These are phyloP conservation scores for Scaptomyza hsui DNA, from an alignment of 1,140 invertebrate species.

Conservation along the genomic window DNA sequence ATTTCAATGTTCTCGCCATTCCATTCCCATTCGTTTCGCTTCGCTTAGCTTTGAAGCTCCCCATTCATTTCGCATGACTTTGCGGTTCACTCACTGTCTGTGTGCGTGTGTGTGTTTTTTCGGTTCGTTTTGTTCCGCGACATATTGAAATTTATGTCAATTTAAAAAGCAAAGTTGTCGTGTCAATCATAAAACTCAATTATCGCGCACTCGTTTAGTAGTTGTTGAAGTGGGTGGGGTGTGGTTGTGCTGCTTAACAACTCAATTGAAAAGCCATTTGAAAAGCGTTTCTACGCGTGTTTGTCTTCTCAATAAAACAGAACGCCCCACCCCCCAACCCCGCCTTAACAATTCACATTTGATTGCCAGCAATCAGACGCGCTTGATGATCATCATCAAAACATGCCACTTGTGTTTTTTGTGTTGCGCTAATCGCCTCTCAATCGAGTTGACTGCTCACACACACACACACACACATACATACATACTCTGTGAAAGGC, in stretches of 20 bases:
- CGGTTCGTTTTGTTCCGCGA: conserved; percentile 43
- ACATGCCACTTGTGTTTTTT: conserved; percentile 77
- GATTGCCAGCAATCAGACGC: conserved; percentile 78
- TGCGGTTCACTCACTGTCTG: too few relatives aligned
- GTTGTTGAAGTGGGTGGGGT: not conserved
- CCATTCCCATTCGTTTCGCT: not conserved
- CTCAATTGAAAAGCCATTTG: conserved; percentile 76
- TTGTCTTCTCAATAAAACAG: conserved; percentile 43
- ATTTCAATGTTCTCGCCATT: conserved; percentile 20
- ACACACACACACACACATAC: conserved; percentile 24
- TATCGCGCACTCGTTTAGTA: conserved; percentile 53
- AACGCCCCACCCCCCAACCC: not conserved
- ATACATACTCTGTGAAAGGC: conserved; percentile 8
- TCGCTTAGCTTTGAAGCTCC: conserved; percentile 4
- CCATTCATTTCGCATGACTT: conserved; percentile 35
- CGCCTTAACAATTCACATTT: conserved; percentile 52
- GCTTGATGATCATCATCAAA: conserved; percentile 77
- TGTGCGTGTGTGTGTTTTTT: too few relatives aligned
- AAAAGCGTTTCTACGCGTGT: conserved; percentile 71
- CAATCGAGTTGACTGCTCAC: conserved; percentile 68
- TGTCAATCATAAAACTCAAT: conserved; percentile 83
- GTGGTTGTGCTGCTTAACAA: conserved; percentile 57
- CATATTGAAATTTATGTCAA: conserved; percentile 83
- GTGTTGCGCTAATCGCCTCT: conserved; percentile 70
- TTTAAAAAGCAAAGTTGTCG: conserved; percentile 82